Evolutionary conservation across 2,113 vertebrate genomes (phyloP).

Genomic region (Hirundichthys speculiger): DNA sequence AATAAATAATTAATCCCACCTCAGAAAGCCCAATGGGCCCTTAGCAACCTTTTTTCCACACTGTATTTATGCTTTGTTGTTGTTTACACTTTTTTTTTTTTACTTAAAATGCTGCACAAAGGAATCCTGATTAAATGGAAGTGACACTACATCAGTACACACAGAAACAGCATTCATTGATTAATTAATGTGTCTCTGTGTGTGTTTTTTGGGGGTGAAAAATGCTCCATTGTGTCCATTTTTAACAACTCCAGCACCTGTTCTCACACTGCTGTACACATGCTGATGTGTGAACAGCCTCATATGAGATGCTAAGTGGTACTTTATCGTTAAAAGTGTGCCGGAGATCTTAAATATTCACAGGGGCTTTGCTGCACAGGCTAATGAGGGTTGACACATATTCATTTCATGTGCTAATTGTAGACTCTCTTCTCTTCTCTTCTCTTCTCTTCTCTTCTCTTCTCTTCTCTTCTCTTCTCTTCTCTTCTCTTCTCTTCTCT

Average conservation of each 20-base stretch:
- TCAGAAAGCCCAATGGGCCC: background rate
- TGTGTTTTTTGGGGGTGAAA: slow-evolving; percentile 1
- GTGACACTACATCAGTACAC: background rate
- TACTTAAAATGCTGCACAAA: no score
- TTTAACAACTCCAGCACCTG: slow-evolving; percentile 48
- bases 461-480: no score
- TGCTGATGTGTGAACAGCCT: slow-evolving; percentile 27
- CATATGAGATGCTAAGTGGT: slow-evolving; percentile 42
- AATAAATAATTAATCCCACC: slow-evolving; percentile 37
- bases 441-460: no score
- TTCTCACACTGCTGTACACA: slow-evolving; percentile 49
- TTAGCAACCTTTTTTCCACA: background rate
- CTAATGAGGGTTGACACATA: slow-evolving; percentile 54
- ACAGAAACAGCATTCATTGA: background rate
- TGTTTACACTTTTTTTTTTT: background rate
- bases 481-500: no score
- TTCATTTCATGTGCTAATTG: slow-evolving; percentile 65
- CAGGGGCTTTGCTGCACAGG: slow-evolving; percentile 27
- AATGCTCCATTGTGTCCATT: slow-evolving; percentile 17
- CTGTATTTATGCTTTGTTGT: background rate
- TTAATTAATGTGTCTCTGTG: slow-evolving; percentile 26
- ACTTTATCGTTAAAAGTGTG: slow-evolving; percentile 46
- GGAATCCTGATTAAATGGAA: slow-evolving; percentile 4
- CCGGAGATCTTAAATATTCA: slow-evolving; percentile 29
- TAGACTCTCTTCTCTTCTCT: slow-evolving; percentile 11